Evolutionary conservation across 2,888 invertebrate species (phyloP), one percentile per base, ranked within the genome.

Genomic region (Arctia plantaginis): DNA sequence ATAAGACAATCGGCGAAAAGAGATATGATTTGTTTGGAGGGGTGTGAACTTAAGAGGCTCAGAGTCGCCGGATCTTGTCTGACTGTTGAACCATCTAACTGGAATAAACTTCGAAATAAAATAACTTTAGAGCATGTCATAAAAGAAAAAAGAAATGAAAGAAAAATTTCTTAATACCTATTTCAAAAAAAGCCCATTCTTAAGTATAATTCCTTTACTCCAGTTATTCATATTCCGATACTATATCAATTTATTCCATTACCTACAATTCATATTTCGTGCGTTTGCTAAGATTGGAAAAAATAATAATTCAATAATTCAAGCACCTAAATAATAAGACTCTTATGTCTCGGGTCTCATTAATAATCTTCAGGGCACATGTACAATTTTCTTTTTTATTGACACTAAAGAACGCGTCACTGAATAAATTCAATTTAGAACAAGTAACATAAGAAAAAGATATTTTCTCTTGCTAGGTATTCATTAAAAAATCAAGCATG

Each of bases 401-500:
- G 77, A 87, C 73, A 82, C 80, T 81, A 81, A 82, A 80, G 75
- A 44, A 81, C 81, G 82, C 83, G 79, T 82, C 85, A 82, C 80
- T 82, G 88, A 85, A 85, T 84, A 85, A 87, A 88, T 84, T 82
- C 71, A 86, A 84, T 85, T 75, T 73, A 55, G 65, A 59, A 66
- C 67, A 72, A 73, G 73, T 75, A 73, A 66, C 68, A 62, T 62
- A 2, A 82, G 59, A 83, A 78, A 76, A 74, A 72, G 47, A 69
- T 78, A 72, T 66, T 75, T 66, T 55, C 67, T 76, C 75, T 62
- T 69, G 77, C 72, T 74, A 75, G 77, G 77, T 82, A 84, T 85
- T 89, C 87, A 87, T 89, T 87, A 88, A 84, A 87, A 87, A 89
- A 86, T 86, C 86, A 85, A 86, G 86, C 79, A 85, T 83, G 81